Evolutionary conservation across 2,113 vertebrate species (phyloP), one percentile per base, ranked within the genome.

Genomic region (Indicator maculatus): DNA sequence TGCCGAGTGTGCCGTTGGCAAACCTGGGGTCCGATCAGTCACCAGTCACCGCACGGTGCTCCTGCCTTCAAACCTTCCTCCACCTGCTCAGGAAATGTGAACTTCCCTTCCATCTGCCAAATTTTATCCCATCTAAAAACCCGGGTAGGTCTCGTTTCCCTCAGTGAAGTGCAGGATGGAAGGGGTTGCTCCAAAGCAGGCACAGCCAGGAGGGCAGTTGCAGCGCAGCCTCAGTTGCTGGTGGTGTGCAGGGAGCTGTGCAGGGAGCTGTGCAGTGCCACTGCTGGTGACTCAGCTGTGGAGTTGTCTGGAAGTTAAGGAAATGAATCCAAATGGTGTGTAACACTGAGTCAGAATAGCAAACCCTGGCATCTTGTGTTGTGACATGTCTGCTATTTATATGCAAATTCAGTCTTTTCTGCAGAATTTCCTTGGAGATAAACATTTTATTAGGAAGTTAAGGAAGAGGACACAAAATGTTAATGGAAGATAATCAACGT

Each of bases 371-470:
- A 89, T 90, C 90, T 28, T 92, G 64, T 79, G 93, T 87, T 96
- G 94, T 90, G 94, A 95, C 95, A 86, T 93, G 80, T 92, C 96
- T 93, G 75, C 97, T 97, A 96, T 96, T 97, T 97, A 83, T 93
- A 97, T 95, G 96, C 92, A 98, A 97, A 98, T 97, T 36, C 30
- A 80, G 82, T 67, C 93, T 95, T 94, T 91, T 41, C 60, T n/a
- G 56, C 65, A 75, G 81, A 52, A 91, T 95, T 97, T 94, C 95
- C 89, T 80, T 9, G 65, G 96, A 97, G 96, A 93, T 88, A 56
- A 94, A 92, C 8, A 69, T 95, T 96, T 92, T 87, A 92, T 90
- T 81, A 69, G 89, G n/a, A 71, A 82, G 78, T 82, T 72, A 60
- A 94, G 82, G 83, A 85, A 81, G 90, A 76, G 53, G 93, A 76